Evolutionary conservation across 1,140 invertebrate genomes (phyloP).

Genomic region (Phocides pigmalion): DNA sequence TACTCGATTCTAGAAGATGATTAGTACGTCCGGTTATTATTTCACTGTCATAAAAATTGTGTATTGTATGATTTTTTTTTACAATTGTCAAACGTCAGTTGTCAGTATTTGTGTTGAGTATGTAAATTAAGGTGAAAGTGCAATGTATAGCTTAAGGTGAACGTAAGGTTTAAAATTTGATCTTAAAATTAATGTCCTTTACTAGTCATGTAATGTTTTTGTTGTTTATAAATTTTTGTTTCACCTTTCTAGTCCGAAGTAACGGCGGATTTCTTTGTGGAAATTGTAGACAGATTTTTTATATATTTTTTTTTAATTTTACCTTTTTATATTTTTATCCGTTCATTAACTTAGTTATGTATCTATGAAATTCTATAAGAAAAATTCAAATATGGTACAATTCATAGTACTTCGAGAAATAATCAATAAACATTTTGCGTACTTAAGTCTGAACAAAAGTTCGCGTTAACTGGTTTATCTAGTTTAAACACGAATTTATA

Average conservation of each 20-base stretch:
- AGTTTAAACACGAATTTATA: no score
- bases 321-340: no score
- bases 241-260: conserved; percentile 78
- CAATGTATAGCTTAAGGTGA: conserved; percentile 27
- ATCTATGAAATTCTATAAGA: no score
- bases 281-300: conserved; percentile 54
- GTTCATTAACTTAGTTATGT: no score
- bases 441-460: no score
- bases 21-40: background rate
- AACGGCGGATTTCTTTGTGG: conserved; percentile 60
- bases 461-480: no score
- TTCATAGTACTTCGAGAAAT: no score
- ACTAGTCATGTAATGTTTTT: conserved; percentile 62
- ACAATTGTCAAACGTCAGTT: conserved; percentile 14
- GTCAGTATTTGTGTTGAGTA: conserved; percentile 14
- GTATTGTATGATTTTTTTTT: background rate
- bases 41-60: background rate
- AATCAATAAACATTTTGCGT: no score
- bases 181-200: conserved; percentile 65
- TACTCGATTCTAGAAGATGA: no score
- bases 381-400: no score
- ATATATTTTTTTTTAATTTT: no score
- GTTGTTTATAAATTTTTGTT: conserved; percentile 64
- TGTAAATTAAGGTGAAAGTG: conserved; percentile 28
- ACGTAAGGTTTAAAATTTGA: conserved; percentile 48